phyloP scores from a whole-genome alignment of 2,113 vertebrate species.

The Poeciliopsis retropinna region DNA sequence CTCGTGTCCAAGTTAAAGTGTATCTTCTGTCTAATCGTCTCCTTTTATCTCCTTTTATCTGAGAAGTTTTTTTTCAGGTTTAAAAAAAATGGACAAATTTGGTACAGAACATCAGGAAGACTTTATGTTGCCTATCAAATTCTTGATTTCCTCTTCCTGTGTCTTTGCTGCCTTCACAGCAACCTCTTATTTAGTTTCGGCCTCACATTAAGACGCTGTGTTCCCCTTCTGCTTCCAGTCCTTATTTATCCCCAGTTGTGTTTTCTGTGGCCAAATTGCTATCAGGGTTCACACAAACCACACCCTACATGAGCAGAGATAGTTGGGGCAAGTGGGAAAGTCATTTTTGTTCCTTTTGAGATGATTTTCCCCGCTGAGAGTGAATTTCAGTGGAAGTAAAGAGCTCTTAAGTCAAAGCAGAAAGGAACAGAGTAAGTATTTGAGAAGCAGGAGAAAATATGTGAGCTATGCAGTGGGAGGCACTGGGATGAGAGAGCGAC shows the following conservation, averaged over 20 bases:
- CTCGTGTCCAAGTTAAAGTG: no score
- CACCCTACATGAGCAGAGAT: conserved; percentile 50
- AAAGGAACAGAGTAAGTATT: conserved; percentile 45
- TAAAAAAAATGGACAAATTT: neutral
- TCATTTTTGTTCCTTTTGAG: conserved; percentile 23
- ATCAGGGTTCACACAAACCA: conserved; percentile 50
- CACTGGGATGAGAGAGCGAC: conserved; percentile 53
- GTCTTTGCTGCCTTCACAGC: conserved; percentile 11
- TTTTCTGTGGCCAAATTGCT: conserved; percentile 54
- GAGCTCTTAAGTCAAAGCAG: conserved; percentile 57
- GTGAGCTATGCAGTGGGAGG: conserved; percentile 80
- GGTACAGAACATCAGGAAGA: neutral
- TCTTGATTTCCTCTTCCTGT: neutral
- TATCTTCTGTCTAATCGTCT: no score
- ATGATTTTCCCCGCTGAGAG: conserved; percentile 49
- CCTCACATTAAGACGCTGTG: conserved; percentile 29
- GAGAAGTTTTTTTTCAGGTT: no score
- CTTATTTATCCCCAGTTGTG: conserved; percentile 27
- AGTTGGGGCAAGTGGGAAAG: conserved; percentile 48
- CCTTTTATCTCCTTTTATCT: no score
- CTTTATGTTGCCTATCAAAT: neutral
- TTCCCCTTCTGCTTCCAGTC: neutral
- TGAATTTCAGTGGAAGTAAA: conserved; percentile 51
- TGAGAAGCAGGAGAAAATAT: conserved; percentile 75
- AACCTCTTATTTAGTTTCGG: conserved; percentile 42